phyloP scores from a whole-genome alignment of 2,797 vertebrate genomes.

The Taeniopygia guttata region DNA sequence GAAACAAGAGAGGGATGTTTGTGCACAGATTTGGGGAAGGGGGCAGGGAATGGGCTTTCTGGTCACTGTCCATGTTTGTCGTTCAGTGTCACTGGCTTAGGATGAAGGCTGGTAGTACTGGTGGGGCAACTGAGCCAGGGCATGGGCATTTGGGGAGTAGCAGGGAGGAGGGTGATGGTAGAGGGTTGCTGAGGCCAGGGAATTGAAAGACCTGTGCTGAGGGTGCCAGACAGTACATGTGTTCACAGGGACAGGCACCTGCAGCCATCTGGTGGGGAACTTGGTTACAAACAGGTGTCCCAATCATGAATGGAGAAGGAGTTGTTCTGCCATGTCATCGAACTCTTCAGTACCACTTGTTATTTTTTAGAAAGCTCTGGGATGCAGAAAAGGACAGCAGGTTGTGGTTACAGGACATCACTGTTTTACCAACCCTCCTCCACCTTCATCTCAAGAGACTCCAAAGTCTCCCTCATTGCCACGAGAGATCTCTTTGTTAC shows the following conservation, averaged over 20 bases:
- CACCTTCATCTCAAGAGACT: not conserved
- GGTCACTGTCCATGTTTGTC: not conserved
- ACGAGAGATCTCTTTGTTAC: not conserved
- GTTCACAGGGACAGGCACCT: not conserved
- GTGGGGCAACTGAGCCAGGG: not conserved
- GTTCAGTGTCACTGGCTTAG: not conserved
- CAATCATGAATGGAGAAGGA: not conserved
- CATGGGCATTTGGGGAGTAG: not conserved
- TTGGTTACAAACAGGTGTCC: not conserved
- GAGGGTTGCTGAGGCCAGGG: not conserved
- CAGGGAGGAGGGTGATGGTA: rapidly evolving
- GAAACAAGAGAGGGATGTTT: not conserved
- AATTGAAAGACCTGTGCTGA: not conserved
- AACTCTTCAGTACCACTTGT: not conserved
- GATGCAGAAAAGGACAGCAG: not conserved
- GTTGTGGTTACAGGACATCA: not conserved
- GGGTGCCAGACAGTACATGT: not conserved
- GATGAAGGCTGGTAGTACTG: not conserved
- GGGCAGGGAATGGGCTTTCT: not conserved
- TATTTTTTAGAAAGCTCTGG: not conserved
- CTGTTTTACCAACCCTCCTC: not conserved
- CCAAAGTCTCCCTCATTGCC: not conserved
- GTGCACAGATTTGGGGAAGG: rapidly evolving
- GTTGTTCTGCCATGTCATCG: not conserved
- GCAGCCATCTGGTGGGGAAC: not conserved